Evolutionary conservation across 2,797 vertebrate genomes (phyloP).

Genomic region (Myripristis jacobus): DNA sequence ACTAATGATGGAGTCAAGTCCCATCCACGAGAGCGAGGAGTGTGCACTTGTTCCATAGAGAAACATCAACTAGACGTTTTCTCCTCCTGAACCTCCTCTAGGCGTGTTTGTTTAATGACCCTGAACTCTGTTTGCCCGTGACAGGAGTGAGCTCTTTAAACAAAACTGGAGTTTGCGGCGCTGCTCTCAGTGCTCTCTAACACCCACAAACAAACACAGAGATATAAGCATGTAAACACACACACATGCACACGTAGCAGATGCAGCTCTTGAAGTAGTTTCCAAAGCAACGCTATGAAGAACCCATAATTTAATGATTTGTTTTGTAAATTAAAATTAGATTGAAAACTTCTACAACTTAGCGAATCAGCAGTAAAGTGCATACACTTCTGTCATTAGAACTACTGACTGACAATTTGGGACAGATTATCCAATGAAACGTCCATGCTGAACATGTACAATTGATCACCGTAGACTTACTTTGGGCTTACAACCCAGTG

Average conservation of each 20-base stretch:
- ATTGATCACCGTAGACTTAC: conserved; percentile 69
- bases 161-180: not conserved
- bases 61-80: conserved; percentile 16
- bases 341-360: conserved; percentile 21
- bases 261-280: not conserved
- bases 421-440: conserved; percentile 73
- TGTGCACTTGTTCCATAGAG: conserved; percentile 10
- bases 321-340: conserved; percentile 29
- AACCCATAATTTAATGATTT: not conserved
- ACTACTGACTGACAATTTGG: conserved; percentile 63
- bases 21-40: not conserved
- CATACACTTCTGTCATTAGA: conserved; percentile 31
- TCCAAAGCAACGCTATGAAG: not conserved
- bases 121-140: conserved; percentile 24
- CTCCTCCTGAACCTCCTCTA: not conserved
- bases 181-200: not conserved
- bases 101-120: conserved; percentile 39
- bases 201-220: not conserved
- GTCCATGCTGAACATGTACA: conserved; percentile 52
- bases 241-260: not conserved
- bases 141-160: conserved; percentile 16
- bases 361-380: conserved; percentile 29
- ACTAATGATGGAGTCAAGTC: not conserved
- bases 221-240: not conserved
- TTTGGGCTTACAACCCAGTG: conserved; percentile 45